Conservation (phyloP, 2,888 invertebrate genomes). For the Galeruca laticollis region DNA sequence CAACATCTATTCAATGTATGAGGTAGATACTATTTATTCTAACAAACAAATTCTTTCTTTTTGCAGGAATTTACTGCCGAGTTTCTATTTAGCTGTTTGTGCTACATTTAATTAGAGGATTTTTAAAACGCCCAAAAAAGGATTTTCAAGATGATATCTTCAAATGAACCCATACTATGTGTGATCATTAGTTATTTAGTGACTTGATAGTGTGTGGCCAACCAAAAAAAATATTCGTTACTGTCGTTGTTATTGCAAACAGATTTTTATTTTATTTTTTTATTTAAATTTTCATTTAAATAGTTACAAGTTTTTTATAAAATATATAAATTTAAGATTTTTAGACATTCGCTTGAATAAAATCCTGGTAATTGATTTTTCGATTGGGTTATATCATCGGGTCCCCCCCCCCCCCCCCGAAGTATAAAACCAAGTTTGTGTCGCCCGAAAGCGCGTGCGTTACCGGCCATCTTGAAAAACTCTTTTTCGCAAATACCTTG, state of each 20-base stretch:
- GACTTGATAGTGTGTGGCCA: slow-evolving; percentile 24
- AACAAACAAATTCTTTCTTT: neutral
- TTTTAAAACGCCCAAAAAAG: slow-evolving; percentile 30
- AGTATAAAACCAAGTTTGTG: too few species aligned
- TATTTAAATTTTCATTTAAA: slow-evolving; percentile 3
- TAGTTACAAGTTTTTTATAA: too few species aligned
- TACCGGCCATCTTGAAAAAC: too few species aligned
- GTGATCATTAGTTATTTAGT: slow-evolving; percentile 31
- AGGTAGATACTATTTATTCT: too few species aligned
- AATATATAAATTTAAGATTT: too few species aligned
- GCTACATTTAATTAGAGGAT: slow-evolving; percentile 26
- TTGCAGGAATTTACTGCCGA: slow-evolving; percentile 33
- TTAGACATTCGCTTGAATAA: too few species aligned
- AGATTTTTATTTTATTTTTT: slow-evolving; percentile 13
- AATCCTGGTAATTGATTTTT: too few species aligned
- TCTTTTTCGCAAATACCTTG: too few species aligned
- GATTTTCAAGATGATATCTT: slow-evolving; percentile 30
- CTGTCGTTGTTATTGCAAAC: slow-evolving; percentile 31
- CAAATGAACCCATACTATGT: slow-evolving; percentile 35
- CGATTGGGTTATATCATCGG: too few species aligned
- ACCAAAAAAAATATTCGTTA: slow-evolving; percentile 25
- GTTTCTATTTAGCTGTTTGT: slow-evolving; percentile 22
- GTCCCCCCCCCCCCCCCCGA: too few species aligned
- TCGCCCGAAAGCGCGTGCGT: too few species aligned
- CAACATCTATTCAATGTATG: too few species aligned